These are phyloP conservation scores for Periophthalmus magnuspinnatus DNA, from an alignment of 2,797 vertebrate genomes.

Conservation along the genomic window DNA sequence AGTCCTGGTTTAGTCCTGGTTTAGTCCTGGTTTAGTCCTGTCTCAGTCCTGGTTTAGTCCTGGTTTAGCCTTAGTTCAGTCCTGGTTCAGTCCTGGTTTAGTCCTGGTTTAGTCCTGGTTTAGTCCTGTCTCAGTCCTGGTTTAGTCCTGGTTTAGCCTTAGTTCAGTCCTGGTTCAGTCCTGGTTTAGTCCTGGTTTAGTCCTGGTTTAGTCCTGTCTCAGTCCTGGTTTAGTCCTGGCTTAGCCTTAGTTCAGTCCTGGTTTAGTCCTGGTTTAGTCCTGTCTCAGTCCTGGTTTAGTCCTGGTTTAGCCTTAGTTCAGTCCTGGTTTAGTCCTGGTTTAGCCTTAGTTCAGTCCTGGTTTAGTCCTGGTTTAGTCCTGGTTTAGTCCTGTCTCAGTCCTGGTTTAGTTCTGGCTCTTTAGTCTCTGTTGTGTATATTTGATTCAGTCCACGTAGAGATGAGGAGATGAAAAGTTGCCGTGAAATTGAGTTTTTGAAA, in stretches of 20 bases:
- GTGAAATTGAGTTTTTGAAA: slow-evolving; percentile 5
- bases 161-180: background rate
- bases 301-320: background rate
- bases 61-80: too few relatives aligned
- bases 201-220: background rate
- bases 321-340: background rate
- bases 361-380: too few relatives aligned
- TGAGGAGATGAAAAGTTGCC: background rate
- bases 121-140: too few relatives aligned
- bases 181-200: background rate
- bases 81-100: background rate
- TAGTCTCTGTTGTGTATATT: background rate
- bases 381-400: background rate
- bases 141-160: background rate
- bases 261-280: background rate
- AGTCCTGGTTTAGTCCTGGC: too few relatives aligned
- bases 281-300: background rate
- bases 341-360: background rate
- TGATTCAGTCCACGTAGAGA: background rate
- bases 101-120: background rate
- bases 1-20: background rate
- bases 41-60: background rate
- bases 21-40: background rate
- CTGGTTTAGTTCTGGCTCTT: background rate
- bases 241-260: too few relatives aligned